Conservation (phyloP, 1,140 invertebrate species). For the Cyphomyrmex costatus region DNA sequence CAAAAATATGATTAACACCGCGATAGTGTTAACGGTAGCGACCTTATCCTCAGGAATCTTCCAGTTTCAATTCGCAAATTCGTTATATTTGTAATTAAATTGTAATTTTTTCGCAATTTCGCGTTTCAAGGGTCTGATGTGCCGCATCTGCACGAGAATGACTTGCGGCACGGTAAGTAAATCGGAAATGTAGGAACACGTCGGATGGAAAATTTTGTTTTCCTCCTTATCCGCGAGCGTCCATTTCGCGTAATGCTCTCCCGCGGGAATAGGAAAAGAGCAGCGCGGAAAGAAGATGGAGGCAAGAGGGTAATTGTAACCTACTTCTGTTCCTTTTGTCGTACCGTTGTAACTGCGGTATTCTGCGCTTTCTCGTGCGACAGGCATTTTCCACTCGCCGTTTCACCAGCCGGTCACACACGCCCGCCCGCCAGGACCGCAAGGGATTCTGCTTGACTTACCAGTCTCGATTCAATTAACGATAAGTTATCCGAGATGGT, state of each 20-base stretch:
- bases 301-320: conserved; percentile 43
- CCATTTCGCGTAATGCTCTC: conserved; percentile 44
- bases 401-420: conserved; percentile 32
- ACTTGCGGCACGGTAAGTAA: conserved; percentile 12
- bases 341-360: conserved; percentile 22
- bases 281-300: neutral
- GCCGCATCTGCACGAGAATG: neutral
- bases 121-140: neutral
- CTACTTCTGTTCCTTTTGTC: conserved; percentile 55
- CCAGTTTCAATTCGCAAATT: conserved; percentile 1
- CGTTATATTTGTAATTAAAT: conserved; percentile 47
- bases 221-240: conserved; percentile 37
- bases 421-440: neutral
- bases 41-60: no score
- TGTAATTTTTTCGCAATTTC: conserved; percentile 34
- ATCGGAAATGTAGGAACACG: conserved; percentile 28
- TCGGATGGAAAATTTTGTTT: conserved; percentile 43
- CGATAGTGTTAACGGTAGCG: no score
- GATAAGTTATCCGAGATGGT: conserved; percentile 43
- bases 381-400: conserved; percentile 41
- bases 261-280: neutral
- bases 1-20: no score
- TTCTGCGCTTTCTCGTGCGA: neutral
- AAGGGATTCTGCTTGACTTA: conserved; percentile 34
- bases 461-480: conserved; percentile 55